Percentiles rank a stretch among this genome's conserved stretches.
Conservation (phyloP, 2,113 vertebrate genomes). For the Tenebrosternarchus preto region DNA sequence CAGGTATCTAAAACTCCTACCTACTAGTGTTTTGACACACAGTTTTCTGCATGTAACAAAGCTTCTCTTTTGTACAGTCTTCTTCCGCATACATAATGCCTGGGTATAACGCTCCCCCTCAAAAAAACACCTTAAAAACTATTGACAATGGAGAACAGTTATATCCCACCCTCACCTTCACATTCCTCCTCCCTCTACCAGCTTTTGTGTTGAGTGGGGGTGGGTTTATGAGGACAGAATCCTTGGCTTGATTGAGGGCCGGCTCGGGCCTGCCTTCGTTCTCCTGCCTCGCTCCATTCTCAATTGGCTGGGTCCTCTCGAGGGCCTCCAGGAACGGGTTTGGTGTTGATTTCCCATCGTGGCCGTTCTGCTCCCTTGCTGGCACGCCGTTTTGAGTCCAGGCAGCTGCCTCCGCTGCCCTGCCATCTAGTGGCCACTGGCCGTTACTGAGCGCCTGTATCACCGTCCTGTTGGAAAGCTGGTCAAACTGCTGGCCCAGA, state of each 20-base stretch:
- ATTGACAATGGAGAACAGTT: not conserved
- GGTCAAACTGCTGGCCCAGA: conserved; percentile 84
- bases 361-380: conserved; percentile 74
- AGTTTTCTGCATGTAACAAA: not conserved
- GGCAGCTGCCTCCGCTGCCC: conserved; percentile 49
- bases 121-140: not conserved
- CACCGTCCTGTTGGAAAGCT: conserved; percentile 80
- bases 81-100: not conserved
- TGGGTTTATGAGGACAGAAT: conserved; percentile 83
- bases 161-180: conserved; percentile 76
- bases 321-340: conserved; percentile 71
- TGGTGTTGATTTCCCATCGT: conserved; percentile 60
- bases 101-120: too few species aligned
- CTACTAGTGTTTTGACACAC: too few species aligned
- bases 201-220: conserved; percentile 85
- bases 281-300: conserved; percentile 70
- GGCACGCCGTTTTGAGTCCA: conserved; percentile 64
- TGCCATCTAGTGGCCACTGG: conserved; percentile 72
- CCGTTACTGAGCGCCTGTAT: conserved; percentile 71
- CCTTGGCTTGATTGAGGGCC: conserved; percentile 65
- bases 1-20: too few species aligned
- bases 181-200: conserved; percentile 82
- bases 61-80: not conserved
- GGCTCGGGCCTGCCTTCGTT: conserved; percentile 55
- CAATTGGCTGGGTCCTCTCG: conserved; percentile 68